A percentile compares a stretch with the other conserved stretches of the same genome.
These are phyloP conservation scores for Epizoanthus fatuus DNA, from an alignment of 92 coral and sea anemone species.

Conservation along the genomic window DNA sequence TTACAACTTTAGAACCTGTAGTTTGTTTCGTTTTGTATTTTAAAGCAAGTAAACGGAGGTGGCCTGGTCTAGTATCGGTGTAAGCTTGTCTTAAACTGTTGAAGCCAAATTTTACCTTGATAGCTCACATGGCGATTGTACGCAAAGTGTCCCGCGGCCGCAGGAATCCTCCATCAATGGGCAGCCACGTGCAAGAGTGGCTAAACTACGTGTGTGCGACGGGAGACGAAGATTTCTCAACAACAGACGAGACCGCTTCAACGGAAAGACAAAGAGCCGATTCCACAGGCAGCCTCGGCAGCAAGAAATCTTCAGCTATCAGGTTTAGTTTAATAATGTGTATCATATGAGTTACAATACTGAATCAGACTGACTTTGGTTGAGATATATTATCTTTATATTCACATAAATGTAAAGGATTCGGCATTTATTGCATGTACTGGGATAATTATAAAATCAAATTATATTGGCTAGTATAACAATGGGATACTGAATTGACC, in stretches of 20 bases:
- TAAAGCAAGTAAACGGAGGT: background rate
- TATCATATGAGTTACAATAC: too few species aligned
- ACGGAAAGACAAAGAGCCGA: constrained; percentile 63
- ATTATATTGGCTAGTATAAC: too few species aligned
- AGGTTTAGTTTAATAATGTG: background rate
- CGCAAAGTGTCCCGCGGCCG: constrained; percentile 97
- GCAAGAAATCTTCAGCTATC: constrained; percentile 36
- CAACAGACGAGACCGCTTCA: constrained; percentile 69
- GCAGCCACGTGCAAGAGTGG: constrained; percentile 98
- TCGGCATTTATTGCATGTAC: too few species aligned
- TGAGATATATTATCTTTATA: too few species aligned
- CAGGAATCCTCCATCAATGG: constrained; percentile 99
- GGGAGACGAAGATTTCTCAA: constrained; percentile 83
- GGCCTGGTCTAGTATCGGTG: background rate
- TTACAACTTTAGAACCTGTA: background rate
- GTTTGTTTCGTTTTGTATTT: background rate
- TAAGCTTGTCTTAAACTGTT: background rate
- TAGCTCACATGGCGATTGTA: constrained; percentile 89
- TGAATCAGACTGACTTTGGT: too few species aligned
- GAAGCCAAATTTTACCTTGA: background rate
- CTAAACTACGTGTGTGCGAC: constrained; percentile 96
- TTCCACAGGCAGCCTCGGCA: constrained; percentile 23
- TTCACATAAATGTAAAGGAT: too few species aligned
- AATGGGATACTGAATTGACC: too few species aligned
- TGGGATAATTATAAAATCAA: too few species aligned